Evolutionary conservation across 2,797 vertebrate species (phyloP).

Genomic region (Notolepis coatsorum): DNA sequence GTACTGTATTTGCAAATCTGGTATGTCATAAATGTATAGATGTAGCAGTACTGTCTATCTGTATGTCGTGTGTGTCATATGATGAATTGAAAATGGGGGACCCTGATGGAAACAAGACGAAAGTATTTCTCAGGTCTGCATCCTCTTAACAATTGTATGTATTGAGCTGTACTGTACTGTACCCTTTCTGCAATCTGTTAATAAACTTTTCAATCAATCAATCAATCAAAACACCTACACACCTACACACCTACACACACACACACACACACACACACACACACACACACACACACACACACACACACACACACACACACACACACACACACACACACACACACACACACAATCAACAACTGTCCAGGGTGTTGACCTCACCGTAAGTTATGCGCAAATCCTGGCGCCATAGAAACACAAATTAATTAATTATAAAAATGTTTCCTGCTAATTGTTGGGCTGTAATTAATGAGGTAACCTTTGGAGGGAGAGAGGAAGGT

Average conservation of each 20-base stretch:
- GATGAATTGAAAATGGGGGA: no score
- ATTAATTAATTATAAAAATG: conserved; percentile 77
- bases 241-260: no score
- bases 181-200: no score
- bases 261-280: conserved; percentile 27
- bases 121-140: no score
- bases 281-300: conserved; percentile 5
- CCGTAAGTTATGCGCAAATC: conserved; percentile 63
- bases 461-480: conserved; percentile 87
- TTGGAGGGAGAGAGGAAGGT: conserved; percentile 79
- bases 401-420: conserved; percentile 51
- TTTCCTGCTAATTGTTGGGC: conserved; percentile 81
- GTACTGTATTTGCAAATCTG: no score
- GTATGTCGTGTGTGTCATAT: no score
- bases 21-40: no score
- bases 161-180: no score
- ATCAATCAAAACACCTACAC: neutral
- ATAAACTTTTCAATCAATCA: no score
- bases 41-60: no score
- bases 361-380: conserved; percentile 64
- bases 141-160: no score
- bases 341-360: conserved; percentile 34
- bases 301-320: conserved; percentile 11
- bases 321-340: conserved; percentile 16
- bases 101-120: no score